Evolutionary conservation across 2,888 invertebrate species (phyloP), one percentile per base, ranked within the genome.

Genomic region (Oasisia sp.): DNA sequence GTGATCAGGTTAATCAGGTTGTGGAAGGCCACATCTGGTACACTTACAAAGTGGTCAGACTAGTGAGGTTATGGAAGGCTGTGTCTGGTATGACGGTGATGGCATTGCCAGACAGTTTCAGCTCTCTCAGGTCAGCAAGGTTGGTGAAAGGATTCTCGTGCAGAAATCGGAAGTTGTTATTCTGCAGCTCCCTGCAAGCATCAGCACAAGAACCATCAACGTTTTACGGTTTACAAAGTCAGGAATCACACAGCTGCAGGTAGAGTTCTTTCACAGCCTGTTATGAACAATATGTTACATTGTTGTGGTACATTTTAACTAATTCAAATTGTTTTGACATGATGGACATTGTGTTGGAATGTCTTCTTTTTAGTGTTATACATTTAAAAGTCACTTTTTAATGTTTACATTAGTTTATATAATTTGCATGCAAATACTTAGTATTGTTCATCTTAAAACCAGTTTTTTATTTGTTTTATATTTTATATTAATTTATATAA

Each of bases 101-200:
- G 27, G 94, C 91, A 93, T 95, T 95, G 90, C 91, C 90, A 7
- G 45, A 32, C 32, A 95, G 93, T 5, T 89, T 11, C 4, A 95
- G 92, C 3, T 44, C 44, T 2, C 12, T 32, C 90, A 95, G 91
- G 74, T 92, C 92, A 0, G 93, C 74, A 44, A 95, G 92, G 91
- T 94, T 93, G 9, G 93, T 89, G 92, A 95, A 95, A 0, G 94
- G 95, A 50, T 94, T 93, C 91, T 94, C 92, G 89, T 95, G 94
- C 1, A 94, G 93, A 92, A 95, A 95, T 38, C 94, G 93, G 92
- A 94, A 95, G 27, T 94, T 92, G 92, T 95, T 95, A 91, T 74
- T 50, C 1, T 91, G 32, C 74, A 95, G 90, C n/a, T 93, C 32
- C 58, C 93, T 93, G 91, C 32, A n/a, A 89, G 32, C 5, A 89